Evolutionary conservation across 2,113 vertebrate genomes (phyloP).

Genomic region (Macrotus californicus): DNA sequence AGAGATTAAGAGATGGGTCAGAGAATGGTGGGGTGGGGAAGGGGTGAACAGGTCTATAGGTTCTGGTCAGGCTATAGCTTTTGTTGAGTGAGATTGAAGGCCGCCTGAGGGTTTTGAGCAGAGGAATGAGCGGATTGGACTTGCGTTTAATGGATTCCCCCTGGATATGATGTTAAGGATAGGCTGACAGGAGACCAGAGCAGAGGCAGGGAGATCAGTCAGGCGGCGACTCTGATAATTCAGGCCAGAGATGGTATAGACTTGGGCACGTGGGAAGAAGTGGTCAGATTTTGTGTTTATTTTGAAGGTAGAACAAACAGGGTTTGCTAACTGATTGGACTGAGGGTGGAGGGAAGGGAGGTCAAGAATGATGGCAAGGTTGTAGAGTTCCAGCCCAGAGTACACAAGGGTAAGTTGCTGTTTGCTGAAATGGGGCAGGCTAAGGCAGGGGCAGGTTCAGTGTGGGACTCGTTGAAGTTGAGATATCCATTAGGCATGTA

Average conservation of each 20-base stretch:
- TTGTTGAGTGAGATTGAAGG: neutral
- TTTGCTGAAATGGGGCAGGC: neutral
- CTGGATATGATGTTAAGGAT: neutral
- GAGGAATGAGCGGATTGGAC: neutral
- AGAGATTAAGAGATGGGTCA: neutral
- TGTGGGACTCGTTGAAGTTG: neutral
- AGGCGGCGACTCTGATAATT: neutral
- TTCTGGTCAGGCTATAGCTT: neutral
- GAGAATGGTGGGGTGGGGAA: neutral
- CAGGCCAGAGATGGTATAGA: neutral
- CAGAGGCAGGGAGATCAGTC: neutral
- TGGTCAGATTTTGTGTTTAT: neutral
- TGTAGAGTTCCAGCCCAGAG: neutral
- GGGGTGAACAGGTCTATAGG: neutral
- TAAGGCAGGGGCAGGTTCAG: neutral
- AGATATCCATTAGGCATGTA: neutral
- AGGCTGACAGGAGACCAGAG: neutral
- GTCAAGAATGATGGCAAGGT: neutral
- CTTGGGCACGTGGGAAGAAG: neutral
- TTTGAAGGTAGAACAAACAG: neutral
- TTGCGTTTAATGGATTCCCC: neutral
- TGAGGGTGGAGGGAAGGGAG: neutral
- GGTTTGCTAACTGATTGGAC: neutral
- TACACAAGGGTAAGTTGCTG: neutral
- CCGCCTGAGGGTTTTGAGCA: neutral